These are phyloP conservation scores for Pheosia gnoma DNA, from an alignment of 2,888 invertebrate species.

Conservation along the genomic window DNA sequence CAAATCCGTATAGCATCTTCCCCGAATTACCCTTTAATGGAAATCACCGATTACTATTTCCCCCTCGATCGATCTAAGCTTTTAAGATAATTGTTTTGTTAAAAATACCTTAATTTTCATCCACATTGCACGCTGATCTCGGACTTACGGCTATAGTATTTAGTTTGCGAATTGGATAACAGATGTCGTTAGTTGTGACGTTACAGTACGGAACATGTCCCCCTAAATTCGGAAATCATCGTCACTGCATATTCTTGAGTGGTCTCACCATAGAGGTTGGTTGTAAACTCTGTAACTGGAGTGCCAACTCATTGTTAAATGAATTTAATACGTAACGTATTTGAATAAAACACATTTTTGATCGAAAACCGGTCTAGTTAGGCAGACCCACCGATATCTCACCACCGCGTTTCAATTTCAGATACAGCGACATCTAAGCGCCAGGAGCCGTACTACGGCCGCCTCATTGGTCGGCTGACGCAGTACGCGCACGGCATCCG, in stretches of 20 bases:
- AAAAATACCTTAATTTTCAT: slow-evolving; percentile 28
- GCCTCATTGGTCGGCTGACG: slow-evolving; percentile 88
- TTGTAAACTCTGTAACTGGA: too few relatives aligned
- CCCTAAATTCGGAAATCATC: slow-evolving; percentile 40
- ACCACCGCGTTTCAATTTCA: slow-evolving; percentile 35
- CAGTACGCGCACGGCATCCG: slow-evolving; percentile 91
- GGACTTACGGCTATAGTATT: slow-evolving; percentile 18
- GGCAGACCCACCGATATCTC: neutral
- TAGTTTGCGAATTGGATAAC: slow-evolving; percentile 18
- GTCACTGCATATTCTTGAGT: slow-evolving; percentile 31
- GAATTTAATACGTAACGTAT: too few relatives aligned
- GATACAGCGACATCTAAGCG: slow-evolving; percentile 52
- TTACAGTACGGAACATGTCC: slow-evolving; percentile 5
- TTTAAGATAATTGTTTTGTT: slow-evolving; percentile 37
- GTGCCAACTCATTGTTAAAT: too few relatives aligned
- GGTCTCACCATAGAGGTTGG: neutral
- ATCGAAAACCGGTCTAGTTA: too few relatives aligned
- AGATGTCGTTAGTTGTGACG: slow-evolving; percentile 10
- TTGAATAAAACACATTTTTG: too few relatives aligned
- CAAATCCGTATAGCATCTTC: slow-evolving; percentile 19
- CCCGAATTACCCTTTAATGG: slow-evolving; percentile 37
- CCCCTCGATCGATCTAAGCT: slow-evolving; percentile 37
- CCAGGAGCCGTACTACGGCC: slow-evolving; percentile 89
- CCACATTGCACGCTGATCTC: slow-evolving; percentile 23
- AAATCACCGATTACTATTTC: slow-evolving; percentile 24